Evolutionary conservation across 1,140 invertebrate species (phyloP).

Genomic region (Drosophila melanica): DNA sequence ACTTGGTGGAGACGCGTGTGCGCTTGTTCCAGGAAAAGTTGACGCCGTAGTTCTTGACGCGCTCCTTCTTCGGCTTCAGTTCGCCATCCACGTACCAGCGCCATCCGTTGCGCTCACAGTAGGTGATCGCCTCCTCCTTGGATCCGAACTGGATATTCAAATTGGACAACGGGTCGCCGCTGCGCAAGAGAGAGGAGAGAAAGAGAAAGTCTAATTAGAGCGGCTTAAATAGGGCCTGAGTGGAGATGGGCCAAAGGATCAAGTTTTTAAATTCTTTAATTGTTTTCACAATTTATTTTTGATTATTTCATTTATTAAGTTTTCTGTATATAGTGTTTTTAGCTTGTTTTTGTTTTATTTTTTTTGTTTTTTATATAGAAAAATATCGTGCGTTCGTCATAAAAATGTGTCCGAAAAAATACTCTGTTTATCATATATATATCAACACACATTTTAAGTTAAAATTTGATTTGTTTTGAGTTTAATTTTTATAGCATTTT

Average conservation of each 20-base stretch:
- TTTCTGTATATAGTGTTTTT: too few relatives aligned
- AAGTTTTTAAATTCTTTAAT: too few relatives aligned
- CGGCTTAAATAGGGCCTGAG: not conserved
- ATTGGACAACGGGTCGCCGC: constrained; percentile 98
- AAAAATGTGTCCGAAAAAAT: too few relatives aligned
- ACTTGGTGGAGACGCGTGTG: constrained; percentile 97
- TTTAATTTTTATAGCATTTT: too few relatives aligned
- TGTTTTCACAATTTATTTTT: too few relatives aligned
- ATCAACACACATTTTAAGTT: too few relatives aligned
- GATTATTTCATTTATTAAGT: too few relatives aligned
- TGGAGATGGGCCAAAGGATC: too few relatives aligned
- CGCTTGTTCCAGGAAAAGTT: constrained; percentile 99
- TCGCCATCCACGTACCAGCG: constrained; percentile 92
- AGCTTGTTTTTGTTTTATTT: not conserved
- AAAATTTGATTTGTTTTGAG: too few relatives aligned
- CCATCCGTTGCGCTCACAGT: constrained; percentile 98
- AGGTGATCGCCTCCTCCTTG: constrained; percentile 94
- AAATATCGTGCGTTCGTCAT: too few relatives aligned
- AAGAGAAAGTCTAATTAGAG: not conserved
- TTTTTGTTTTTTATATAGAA: not conserved
- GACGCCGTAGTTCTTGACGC: constrained; percentile 94
- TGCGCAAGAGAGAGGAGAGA: constrained; percentile 71
- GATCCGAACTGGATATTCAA: constrained; percentile 92
- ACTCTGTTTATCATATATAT: too few relatives aligned
- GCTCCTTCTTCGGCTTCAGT: constrained; percentile 88